These are phyloP conservation scores for Drosophila neotestacea DNA, from an alignment of 2,888 invertebrate genomes.

Conservation along the genomic window DNA sequence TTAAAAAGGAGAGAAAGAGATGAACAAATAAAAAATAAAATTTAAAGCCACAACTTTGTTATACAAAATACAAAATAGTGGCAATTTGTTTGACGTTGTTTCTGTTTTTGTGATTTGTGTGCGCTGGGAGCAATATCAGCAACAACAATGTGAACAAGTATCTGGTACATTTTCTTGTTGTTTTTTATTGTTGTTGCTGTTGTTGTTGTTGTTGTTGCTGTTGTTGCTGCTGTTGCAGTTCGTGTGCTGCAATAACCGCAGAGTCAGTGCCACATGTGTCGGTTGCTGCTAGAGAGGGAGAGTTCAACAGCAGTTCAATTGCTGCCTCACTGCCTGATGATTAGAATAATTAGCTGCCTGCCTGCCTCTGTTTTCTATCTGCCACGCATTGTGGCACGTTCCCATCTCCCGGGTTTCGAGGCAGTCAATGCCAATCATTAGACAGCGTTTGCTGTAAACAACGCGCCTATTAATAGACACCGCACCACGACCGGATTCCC, in stretches of 20 bases:
- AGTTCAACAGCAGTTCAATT: constrained; percentile 76
- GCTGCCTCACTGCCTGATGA: constrained; percentile 39
- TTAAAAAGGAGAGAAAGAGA: background rate
- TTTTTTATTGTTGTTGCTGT: background rate
- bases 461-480: constrained; percentile 64
- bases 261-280: constrained; percentile 49
- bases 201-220: background rate
- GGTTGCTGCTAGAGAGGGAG: constrained; percentile 26
- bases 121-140: constrained; percentile 16
- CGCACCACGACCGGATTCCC: constrained; percentile 27
- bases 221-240: constrained; percentile 1
- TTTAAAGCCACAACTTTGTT: constrained; percentile 68
- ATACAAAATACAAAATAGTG: constrained; percentile 64
- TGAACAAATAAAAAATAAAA: constrained; percentile 12
- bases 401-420: constrained; percentile 35
- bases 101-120: constrained; percentile 52
- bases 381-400: constrained; percentile 70
- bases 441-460: constrained; percentile 64
- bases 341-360: constrained; percentile 15
- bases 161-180: constrained; percentile 22
- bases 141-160: constrained; percentile 35
- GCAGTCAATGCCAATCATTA: constrained; percentile 73
- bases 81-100: constrained; percentile 63
- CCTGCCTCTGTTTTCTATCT: constrained; percentile 56
- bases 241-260: constrained; percentile 28